Evolutionary conservation across 1,140 invertebrate genomes (phyloP).

Genomic region (Oppia nitens): DNA sequence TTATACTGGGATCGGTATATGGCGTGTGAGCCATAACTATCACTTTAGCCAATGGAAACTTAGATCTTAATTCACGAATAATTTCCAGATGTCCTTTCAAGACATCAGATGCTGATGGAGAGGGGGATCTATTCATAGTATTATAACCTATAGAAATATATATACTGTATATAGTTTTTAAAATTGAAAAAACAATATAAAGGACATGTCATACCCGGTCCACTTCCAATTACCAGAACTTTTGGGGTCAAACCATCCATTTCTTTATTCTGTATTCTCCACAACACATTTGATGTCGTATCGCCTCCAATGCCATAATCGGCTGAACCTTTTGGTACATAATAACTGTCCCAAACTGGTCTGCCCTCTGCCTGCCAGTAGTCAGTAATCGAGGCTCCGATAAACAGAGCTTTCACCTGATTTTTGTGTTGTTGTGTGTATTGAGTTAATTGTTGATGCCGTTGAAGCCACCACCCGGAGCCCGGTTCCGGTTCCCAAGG

Average conservation of each 20-base stretch:
- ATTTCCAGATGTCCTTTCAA: not conserved
- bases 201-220: too few relatives aligned
- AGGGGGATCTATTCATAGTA: not conserved
- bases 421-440: slow-evolving; percentile 2
- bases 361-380: slow-evolving; percentile 1
- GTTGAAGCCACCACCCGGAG: not conserved
- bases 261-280: not conserved
- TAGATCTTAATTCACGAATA: not conserved
- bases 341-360: not conserved
- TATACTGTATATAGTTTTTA: too few relatives aligned
- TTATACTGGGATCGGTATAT: not conserved
- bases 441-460: not conserved
- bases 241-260: not conserved
- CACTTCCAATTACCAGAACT: not conserved
- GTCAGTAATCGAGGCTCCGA: slow-evolving; percentile 5
- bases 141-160: too few relatives aligned
- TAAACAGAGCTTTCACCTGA: not conserved
- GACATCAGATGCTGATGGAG: not conserved
- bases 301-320: slow-evolving; percentile 6
- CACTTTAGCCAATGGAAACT: not conserved
- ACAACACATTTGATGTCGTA: not conserved
- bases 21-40: not conserved
- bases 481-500: slow-evolving; percentile 7
- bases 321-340: not conserved
- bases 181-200: not conserved